Percentiles rank a stretch among this genome's conserved stretches.
phyloP scores from a whole-genome alignment of 2,113 vertebrate species.

The Phrynosoma blainvillii region DNA sequence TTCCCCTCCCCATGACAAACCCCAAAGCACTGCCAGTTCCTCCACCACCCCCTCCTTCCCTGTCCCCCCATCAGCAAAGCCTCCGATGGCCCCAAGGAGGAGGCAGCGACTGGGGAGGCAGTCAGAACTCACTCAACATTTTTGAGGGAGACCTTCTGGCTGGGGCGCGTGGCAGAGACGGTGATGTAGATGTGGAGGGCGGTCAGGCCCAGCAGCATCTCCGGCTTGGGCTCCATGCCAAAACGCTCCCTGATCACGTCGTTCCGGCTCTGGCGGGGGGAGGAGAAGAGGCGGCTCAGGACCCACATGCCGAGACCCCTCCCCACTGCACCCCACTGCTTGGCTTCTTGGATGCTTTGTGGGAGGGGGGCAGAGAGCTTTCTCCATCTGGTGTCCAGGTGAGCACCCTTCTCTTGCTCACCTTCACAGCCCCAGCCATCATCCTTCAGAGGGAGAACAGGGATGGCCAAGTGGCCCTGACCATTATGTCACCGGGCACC shows the following conservation, averaged over 20 bases:
- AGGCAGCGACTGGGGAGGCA: no score
- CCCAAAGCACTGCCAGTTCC: not conserved
- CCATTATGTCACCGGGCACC: no score
- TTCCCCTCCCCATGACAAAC: not conserved
- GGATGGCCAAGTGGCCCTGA: no score
- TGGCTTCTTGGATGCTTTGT: no score
- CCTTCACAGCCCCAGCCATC: no score
- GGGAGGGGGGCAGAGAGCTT: no score
- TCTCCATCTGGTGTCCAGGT: no score
- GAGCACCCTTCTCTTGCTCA: no score
- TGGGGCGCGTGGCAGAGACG: slow-evolving; percentile 92
- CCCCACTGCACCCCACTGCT: no score
- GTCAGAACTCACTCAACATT: slow-evolving; percentile 92
- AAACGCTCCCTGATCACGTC: slow-evolving; percentile 97
- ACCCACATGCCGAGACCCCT: no score
- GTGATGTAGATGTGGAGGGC: slow-evolving; percentile 98
- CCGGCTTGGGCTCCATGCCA: slow-evolving; percentile 91
- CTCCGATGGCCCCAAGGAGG: no score
- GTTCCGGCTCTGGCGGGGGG: slow-evolving; percentile 88
- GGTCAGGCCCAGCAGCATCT: slow-evolving; percentile 90
- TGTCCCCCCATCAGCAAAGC: not conserved
- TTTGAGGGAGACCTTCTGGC: slow-evolving; percentile 98
- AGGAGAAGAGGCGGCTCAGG: not conserved
- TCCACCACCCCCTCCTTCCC: not conserved
- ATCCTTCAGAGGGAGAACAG: no score